Base-by-base conservation (phyloP, 2,888 invertebrate species). In the Pogonocherus hispidulus region DNA sequence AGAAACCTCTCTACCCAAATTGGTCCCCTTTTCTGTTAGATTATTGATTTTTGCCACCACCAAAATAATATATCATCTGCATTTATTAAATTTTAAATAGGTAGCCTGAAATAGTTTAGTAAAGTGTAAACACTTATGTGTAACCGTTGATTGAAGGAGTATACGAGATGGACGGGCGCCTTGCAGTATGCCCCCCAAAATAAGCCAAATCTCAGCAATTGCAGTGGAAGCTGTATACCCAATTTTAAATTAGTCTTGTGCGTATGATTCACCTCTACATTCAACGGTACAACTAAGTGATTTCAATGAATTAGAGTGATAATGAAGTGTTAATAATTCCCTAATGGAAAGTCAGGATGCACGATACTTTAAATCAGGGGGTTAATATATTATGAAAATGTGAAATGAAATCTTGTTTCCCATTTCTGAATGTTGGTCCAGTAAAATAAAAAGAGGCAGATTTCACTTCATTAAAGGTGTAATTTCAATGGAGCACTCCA, bases 1-100 rank as follows among this genome's bases (percentile, higher is more conserved):
- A 84, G 84, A 84, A 81, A 83, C 83, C 84, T 84, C 84, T 84
- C 84, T 84, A 84, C 83, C 75, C 70, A 69, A 70, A 66, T 52
- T 35, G 23, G n/a, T 8, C 23, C 16, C 5, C 11, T 23, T 51
- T 20, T 51, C 0, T 32, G 41, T 62, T 37, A 51, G 9, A 9
- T 62, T 59, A 16, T 51, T 6, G 41, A n/a, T 41, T 22, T 49
- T 60, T 35, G 37, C 70, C 70, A 51, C 54, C 67, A 70, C 70
- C 70, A 59, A 37, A 63, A 19, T 35, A 59, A 56, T 37, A 51
- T 41, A 47, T 63, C 54, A 56, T 44, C 55, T 54, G 67, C 37
- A 60, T 69, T 63, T 67, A 46, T 69, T 46, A 65, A 47, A 47
- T 52, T 41, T 44, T 19, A 56, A 49, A 37, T 32, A 51, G 63